Base-by-base conservation (phyloP, 1,140 invertebrate genomes). In the Listronotus bonariensis region DNA sequence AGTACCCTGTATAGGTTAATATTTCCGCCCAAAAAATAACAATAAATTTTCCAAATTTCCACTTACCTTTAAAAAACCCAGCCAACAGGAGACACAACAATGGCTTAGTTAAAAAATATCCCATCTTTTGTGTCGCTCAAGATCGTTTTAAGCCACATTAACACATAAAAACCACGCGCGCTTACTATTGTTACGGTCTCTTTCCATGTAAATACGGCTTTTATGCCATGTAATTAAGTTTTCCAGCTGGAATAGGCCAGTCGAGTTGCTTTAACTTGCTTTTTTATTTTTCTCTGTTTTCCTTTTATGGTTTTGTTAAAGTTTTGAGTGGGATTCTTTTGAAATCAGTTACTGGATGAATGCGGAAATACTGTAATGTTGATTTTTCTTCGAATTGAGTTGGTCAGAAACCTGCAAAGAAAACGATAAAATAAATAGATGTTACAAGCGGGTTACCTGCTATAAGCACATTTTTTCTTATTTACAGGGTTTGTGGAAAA, bases 171-270 rank as follows among this genome's bases (percentile, higher is more conserved):
- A 63, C 52, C 51, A 48, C 60, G 43, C 52, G 42, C 40, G 34
- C 40, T 48, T 20, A 34, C 60, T 63, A 63, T 63, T 63, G 52
- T 63, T 63, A 18, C 52, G 34, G 60, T 48, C 59, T 43, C 31
- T 38, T 42, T 34, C 51, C 60, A 63, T 63, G 60, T 63, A 63
- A 63, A 63, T 63, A 55, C 60, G 14, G 51, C 51, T 63, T 63
- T 62, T 63, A 42, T 55, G 60, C 41, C 26, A 26, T 34, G 52
- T 55, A 63, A 63, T 63, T 63, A 54, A 63, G 54, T 63, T 53
- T 48, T 55, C 60, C 60, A 36, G 54, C 60, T 63, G 51, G 51
- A 55, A 63, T 40, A 34, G 60, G 15, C 51, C 51, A 49, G 46
- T 49, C 18, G 46, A 15, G 17, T 4, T 45, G n/a, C n/a, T 8